phyloP scores from a whole-genome alignment of 2,888 invertebrate genomes.

The Sarcophaga rosellei region DNA sequence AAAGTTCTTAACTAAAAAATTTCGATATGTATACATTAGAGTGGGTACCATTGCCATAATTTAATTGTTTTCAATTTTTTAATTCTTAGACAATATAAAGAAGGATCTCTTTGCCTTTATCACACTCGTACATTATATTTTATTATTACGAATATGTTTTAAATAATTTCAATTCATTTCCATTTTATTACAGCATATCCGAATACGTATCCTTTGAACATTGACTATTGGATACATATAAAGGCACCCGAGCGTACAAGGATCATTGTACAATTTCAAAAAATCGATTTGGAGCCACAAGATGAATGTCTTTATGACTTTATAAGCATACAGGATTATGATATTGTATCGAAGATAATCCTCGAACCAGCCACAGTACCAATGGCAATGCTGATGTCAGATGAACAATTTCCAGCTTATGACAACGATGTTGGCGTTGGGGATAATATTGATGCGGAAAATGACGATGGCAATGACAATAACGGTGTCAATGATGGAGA shows the following conservation, averaged over 20 bases:
- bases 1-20: no score
- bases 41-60: no score
- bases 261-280: conserved; percentile 86
- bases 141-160: no score
- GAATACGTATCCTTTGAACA: conserved; percentile 86
- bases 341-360: conserved; percentile 74
- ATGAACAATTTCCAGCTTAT: conserved; percentile 66
- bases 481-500: not conserved
- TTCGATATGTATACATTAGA: no score
- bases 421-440: conserved; percentile 55
- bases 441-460: conserved; percentile 10
- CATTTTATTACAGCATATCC: conserved; percentile 83
- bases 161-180: not conserved
- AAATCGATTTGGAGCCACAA: conserved; percentile 88
- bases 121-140: no score
- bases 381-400: conserved; percentile 75
- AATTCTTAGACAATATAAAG: no score
- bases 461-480: not conserved
- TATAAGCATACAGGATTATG: conserved; percentile 84
- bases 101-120: no score
- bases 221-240: conserved; percentile 87
- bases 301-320: conserved; percentile 90
- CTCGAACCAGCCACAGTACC: conserved; percentile 75
- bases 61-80: no score
- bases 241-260: conserved; percentile 86